phyloP scores from a whole-genome alignment of 1,140 invertebrate species.

The Odontomachus brunneus region DNA sequence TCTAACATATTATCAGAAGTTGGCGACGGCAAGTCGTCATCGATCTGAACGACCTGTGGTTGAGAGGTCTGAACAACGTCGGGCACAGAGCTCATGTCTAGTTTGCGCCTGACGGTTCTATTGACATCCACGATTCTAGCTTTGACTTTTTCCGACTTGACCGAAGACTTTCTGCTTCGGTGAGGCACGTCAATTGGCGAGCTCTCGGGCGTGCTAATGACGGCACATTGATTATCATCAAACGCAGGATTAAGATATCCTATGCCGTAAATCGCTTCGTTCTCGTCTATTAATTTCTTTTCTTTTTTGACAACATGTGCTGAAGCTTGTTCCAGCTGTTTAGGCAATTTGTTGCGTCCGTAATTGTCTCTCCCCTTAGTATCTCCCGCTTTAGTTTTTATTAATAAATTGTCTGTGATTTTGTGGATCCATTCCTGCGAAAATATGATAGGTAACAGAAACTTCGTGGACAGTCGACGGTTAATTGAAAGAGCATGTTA shows the following conservation, averaged over 20 bases:
- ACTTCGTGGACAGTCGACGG: conserved; percentile 66
- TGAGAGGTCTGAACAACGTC: conserved; percentile 81
- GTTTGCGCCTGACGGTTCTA: conserved; percentile 77
- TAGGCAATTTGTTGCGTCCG: conserved; percentile 67
- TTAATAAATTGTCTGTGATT: conserved; percentile 82
- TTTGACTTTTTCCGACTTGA: conserved; percentile 73
- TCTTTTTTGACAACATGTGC: conserved; percentile 67
- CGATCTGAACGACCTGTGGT: conserved; percentile 65
- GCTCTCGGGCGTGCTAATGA: conserved; percentile 70
- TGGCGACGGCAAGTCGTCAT: conserved; percentile 67
- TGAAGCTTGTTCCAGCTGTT: conserved; percentile 64
- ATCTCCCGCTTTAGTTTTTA: conserved; percentile 77
- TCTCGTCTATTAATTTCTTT: conserved; percentile 71
- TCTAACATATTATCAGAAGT: conserved; percentile 57
- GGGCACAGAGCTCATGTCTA: conserved; percentile 79
- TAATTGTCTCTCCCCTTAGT: conserved; percentile 81
- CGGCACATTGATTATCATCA: conserved; percentile 77
- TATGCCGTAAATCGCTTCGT: conserved; percentile 77
- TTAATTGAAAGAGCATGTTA: conserved; percentile 75
- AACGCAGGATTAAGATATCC: conserved; percentile 84
- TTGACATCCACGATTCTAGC: conserved; percentile 76
- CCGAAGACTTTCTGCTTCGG: conserved; percentile 76
- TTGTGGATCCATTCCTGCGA: conserved; percentile 83
- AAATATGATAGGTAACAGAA: conserved; percentile 79
- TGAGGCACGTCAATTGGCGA: conserved; percentile 72